Conservation (phyloP, 2,113 vertebrate species). For the Mesembrinibis cayennensis region DNA sequence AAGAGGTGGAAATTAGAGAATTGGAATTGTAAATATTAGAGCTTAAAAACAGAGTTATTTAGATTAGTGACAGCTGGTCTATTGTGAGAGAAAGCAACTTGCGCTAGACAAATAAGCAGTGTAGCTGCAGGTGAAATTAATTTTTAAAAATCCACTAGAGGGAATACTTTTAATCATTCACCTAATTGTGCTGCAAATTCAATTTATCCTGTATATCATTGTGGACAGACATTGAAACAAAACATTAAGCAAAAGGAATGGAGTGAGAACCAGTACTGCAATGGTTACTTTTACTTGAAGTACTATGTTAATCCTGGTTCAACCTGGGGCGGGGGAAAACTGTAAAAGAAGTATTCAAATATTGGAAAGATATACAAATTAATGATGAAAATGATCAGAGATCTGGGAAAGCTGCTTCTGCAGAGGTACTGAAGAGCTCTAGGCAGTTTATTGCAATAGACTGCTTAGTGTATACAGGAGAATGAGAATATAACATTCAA, state of each 20-base stretch:
- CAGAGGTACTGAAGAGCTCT: background rate
- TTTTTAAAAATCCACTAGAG: background rate
- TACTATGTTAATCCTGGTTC: background rate
- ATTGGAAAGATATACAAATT: background rate
- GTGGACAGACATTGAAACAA: background rate
- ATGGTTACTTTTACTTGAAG: background rate
- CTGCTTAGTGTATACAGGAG: background rate
- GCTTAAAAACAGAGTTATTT: background rate
- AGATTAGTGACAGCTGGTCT: background rate
- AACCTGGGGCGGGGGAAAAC: accelerated
- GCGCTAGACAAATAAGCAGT: background rate
- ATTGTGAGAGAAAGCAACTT: background rate
- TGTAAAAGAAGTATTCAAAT: background rate
- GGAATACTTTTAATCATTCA: background rate
- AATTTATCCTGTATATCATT: background rate
- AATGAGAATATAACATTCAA: background rate
- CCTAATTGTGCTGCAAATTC: background rate
- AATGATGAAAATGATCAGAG: background rate
- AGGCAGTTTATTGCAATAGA: background rate
- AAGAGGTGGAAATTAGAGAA: background rate
- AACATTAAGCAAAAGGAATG: accelerated
- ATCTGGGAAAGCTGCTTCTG: background rate
- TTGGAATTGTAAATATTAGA: background rate
- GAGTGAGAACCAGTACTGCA: background rate
- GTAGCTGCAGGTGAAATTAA: background rate